These are phyloP conservation scores for Catocala sponsa DNA, from an alignment of 2,888 invertebrate genomes.

Conservation along the genomic window DNA sequence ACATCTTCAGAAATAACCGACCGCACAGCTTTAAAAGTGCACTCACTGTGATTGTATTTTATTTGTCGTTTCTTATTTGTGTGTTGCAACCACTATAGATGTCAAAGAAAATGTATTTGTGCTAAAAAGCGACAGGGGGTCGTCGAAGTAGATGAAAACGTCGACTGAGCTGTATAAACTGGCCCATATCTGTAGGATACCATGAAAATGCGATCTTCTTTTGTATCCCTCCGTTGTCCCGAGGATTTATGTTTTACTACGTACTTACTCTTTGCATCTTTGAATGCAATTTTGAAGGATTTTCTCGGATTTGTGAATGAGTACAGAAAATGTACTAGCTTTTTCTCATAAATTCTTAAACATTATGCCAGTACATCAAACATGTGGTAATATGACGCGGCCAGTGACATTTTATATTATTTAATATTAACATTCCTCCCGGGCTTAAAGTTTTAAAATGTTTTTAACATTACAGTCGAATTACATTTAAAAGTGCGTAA, in stretches of 20 bases:
- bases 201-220: slow-evolving; percentile 36
- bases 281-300: slow-evolving; percentile 48
- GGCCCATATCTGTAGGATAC: slow-evolving; percentile 29
- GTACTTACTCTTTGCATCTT: slow-evolving; percentile 41
- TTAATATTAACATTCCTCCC: background rate
- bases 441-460: background rate
- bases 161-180: slow-evolving; percentile 26
- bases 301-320: slow-evolving; percentile 36
- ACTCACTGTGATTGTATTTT: slow-evolving; percentile 70
- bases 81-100: slow-evolving; percentile 43
- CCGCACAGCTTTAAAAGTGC: slow-evolving; percentile 62
- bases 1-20: slow-evolving; percentile 61
- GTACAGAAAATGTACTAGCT: slow-evolving; percentile 21
- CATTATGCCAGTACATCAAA: slow-evolving; percentile 4
- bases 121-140: slow-evolving; percentile 26
- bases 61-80: slow-evolving; percentile 60
- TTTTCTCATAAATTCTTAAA: slow-evolving; percentile 29
- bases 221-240: slow-evolving; percentile 35
- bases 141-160: slow-evolving; percentile 29
- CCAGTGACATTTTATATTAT: slow-evolving; percentile 8
- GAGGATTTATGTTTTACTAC: slow-evolving; percentile 45
- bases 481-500: slow-evolving; percentile 3
- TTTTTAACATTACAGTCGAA: background rate
- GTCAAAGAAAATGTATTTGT: slow-evolving; percentile 48
- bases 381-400: background rate